phyloP scores from a whole-genome alignment of 2,888 invertebrate species.

The Fragum sueziense region DNA sequence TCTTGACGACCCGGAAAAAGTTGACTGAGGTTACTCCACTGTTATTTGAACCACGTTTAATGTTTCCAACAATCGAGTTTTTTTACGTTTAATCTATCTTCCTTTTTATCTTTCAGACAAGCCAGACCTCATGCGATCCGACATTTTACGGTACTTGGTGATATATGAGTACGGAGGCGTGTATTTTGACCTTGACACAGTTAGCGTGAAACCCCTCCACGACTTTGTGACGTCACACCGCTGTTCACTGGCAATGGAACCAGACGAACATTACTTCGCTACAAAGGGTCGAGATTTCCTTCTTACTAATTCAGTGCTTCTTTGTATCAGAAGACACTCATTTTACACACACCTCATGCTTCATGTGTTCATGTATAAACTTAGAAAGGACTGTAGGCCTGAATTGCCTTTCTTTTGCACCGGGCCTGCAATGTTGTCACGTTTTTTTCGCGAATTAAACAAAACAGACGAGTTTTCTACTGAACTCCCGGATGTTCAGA shows the following conservation, averaged over 20 bases:
- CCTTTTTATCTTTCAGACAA: neutral
- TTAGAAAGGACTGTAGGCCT: neutral
- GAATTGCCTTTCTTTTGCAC: neutral
- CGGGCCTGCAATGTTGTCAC: neutral
- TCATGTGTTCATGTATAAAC: neutral
- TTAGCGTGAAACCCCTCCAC: neutral
- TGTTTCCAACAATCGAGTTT: no score
- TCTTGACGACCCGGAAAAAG: no score
- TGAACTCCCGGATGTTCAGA: neutral
- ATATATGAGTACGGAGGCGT: neutral
- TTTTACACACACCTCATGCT: neutral
- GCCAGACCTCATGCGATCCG: neutral
- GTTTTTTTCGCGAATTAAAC: neutral
- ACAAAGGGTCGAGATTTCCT: neutral
- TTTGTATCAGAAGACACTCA: neutral
- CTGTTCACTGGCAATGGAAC: neutral
- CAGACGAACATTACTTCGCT: neutral
- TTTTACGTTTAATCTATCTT: no score
- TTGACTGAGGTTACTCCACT: no score
- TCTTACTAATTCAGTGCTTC: neutral
- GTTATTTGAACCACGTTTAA: no score
- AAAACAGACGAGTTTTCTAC: neutral
- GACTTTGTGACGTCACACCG: neutral
- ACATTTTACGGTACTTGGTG: neutral
- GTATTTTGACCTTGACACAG: constrained; percentile 5